These are phyloP conservation scores for Tokudaia tokunoshimensis DNA, from an alignment of 2,797 vertebrate genomes.

Conservation along the genomic window DNA sequence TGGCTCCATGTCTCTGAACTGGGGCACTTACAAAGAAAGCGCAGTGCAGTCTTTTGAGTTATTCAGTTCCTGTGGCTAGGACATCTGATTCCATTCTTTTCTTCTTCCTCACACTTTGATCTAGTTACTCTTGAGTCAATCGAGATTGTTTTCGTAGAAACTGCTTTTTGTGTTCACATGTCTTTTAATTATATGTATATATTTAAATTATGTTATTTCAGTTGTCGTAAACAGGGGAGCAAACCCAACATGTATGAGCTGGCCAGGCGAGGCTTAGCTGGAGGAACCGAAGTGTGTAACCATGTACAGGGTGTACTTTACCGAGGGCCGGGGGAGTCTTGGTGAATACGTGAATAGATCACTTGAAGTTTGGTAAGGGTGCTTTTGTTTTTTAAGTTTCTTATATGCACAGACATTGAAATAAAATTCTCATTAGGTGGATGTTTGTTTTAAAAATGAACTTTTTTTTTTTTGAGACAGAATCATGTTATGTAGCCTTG, in stretches of 20 bases:
- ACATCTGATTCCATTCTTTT: background rate
- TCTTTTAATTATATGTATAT: constrained; percentile 33
- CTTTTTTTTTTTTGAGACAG: background rate
- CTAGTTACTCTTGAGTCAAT: background rate
- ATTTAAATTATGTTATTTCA: constrained; percentile 47
- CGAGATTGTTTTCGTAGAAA: constrained; percentile 29
- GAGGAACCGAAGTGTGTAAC: background rate
- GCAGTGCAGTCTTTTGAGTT: background rate
- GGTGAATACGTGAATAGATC: background rate
- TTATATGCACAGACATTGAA: background rate
- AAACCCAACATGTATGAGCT: background rate
- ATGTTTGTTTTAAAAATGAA: constrained; percentile 31
- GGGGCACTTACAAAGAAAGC: constrained; percentile 31
- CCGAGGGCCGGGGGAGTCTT: background rate
- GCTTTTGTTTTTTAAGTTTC: background rate
- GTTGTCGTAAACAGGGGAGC: constrained; percentile 23
- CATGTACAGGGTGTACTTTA: background rate
- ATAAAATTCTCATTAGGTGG: background rate
- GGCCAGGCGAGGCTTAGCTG: background rate
- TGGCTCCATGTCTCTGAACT: background rate
- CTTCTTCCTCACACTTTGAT: constrained; percentile 7
- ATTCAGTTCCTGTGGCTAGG: background rate
- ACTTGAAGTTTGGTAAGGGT: background rate
- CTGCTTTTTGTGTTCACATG: background rate
- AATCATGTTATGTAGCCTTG: background rate